phyloP scores from a whole-genome alignment of 2,113 vertebrate genomes.

The Corythornis madagascariensis region DNA sequence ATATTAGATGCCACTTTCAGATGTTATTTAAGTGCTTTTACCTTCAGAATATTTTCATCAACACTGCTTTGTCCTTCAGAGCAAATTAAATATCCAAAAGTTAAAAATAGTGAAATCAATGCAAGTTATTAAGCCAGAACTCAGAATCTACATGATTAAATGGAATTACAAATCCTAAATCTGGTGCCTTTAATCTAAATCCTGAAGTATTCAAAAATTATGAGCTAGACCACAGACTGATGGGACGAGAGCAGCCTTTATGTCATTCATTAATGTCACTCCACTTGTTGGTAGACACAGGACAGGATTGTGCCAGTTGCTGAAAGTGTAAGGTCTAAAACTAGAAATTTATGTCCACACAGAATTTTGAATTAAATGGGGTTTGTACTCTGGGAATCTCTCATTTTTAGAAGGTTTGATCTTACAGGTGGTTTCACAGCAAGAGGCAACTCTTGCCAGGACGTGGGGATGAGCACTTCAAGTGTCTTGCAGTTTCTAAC shows the following conservation, averaged over 20 bases:
- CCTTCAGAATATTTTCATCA: background rate
- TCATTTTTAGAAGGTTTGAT: background rate
- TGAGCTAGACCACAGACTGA: background rate
- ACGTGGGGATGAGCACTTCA: background rate
- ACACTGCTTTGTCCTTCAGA: background rate
- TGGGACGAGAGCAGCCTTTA: background rate
- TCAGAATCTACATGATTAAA: background rate
- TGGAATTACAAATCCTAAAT: background rate
- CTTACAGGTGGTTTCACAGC: background rate
- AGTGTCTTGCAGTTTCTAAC: background rate
- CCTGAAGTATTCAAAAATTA: background rate
- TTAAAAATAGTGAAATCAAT: background rate
- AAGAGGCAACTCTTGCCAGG: background rate
- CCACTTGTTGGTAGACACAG: background rate
- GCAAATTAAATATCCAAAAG: background rate
- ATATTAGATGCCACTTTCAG: background rate
- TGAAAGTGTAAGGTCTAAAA: background rate
- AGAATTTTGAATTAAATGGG: background rate
- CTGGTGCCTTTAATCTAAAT: background rate
- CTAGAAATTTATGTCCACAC: background rate
- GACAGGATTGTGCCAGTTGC: background rate
- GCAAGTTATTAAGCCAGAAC: background rate
- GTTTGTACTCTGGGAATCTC: fast-evolving
- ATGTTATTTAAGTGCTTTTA: background rate
- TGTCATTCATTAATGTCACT: background rate